Percentiles rank a stretch among this genome's conserved stretches.
These are phyloP conservation scores for Trinorchestia longiramus DNA, from an alignment of 1,140 invertebrate genomes.

Conservation along the genomic window DNA sequence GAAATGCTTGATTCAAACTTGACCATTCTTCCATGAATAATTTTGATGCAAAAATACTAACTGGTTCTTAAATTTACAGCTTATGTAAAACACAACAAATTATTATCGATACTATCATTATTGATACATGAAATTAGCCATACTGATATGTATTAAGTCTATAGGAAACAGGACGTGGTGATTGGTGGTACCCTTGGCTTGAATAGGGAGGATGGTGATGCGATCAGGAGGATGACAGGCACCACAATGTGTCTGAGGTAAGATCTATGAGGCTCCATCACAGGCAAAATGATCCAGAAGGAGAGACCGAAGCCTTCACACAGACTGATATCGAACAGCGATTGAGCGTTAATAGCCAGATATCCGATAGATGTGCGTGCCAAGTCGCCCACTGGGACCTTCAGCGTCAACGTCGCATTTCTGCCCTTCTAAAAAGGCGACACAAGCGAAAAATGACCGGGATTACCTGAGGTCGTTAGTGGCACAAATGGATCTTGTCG, in stretches of 20 bases:
- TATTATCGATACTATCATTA: not conserved
- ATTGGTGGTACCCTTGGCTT: conserved; percentile 1
- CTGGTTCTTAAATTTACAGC: not conserved
- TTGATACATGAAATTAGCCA: not conserved
- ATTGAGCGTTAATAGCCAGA: conserved; percentile 52
- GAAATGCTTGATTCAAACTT: no score
- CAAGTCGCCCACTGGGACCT: not conserved
- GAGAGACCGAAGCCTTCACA: conserved; percentile 32
- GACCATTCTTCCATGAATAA: not conserved
- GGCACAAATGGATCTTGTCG: not conserved
- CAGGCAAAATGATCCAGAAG: conserved; percentile 49
- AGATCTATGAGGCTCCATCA: conserved; percentile 48
- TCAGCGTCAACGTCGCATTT: not conserved
- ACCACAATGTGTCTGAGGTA: conserved; percentile 45
- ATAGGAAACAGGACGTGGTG: not conserved
- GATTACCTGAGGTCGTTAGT: not conserved
- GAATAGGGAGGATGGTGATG: conserved; percentile 6
- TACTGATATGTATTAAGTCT: not conserved
- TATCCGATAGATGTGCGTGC: conserved; percentile 51
- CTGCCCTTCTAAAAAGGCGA: not conserved
- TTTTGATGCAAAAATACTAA: not conserved
- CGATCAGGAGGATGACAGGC: conserved; percentile 1
- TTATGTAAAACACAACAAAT: not conserved
- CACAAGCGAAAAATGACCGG: not conserved
- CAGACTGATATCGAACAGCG: conserved; percentile 47